Evolutionary conservation across 2,888 invertebrate genomes (phyloP), one percentile per base, ranked within the genome.

Genomic region (Dorcus hopei): DNA sequence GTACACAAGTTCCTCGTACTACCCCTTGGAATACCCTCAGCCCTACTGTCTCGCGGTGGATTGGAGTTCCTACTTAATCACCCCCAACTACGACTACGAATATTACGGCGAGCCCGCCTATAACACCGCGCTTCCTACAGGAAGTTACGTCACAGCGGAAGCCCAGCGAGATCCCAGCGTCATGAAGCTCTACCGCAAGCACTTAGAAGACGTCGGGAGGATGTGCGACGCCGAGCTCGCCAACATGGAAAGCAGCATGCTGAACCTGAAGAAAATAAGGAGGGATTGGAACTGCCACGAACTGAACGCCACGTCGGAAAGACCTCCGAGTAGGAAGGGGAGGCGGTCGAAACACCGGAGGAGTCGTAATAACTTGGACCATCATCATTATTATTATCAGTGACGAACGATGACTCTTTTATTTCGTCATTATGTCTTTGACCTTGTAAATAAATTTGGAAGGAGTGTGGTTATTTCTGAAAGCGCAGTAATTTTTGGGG

Each of bases 141-240:
- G 8, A 38, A 43, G 6, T 33, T 16, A 41, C 45, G 38, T 5
- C 39, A 9, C 38, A 45, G 39, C 9, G 43, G 26, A 9, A 38
- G 9, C 19, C 16, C 16, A 38, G 26, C 1, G 23, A 16, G 45
- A 45, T 45, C 45, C 45, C n/a, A 45, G 45, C 16, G 19, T 19
- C 3, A 19, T 39, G 38, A 57, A 53, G 14, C 14, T 48, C 9
- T 65, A 58, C 40, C 56, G 52, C 26, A 53, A 49, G 3, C 58
- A 63, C 19, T 49, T 65, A 47, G 57, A 61, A 42, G 56, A 66
- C 9, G 60, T 64, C 16, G 61, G 61, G 9, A 63, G 40, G 50
- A 58, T 62, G 61, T 65, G 63, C 40, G 33, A 58, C 39, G 54
- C 52, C 33, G 65, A 65, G 38, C 43, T 63, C 45, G 14, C 54